A percentile compares a stretch with the other conserved stretches of the same genome.
Evolutionary conservation across 2,797 vertebrate species (phyloP).

Genomic region (Paedocypris micromegethes): DNA sequence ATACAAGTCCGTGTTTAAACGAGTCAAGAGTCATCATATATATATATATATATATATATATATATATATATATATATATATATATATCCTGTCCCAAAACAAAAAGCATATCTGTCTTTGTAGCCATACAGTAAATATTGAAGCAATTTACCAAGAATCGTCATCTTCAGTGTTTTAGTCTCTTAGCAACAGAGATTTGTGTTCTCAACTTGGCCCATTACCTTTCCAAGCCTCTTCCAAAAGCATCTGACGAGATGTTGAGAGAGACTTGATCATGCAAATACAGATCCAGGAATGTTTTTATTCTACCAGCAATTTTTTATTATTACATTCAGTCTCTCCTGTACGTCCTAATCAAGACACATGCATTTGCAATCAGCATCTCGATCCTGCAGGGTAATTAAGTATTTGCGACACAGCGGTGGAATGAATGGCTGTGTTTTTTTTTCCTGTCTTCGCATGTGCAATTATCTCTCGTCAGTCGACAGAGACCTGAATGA

Average conservation of each 20-base stretch:
- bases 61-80: too few species aligned
- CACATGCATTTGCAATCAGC: slow-evolving; percentile 67
- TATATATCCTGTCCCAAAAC: neutral
- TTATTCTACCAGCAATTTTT: slow-evolving; percentile 17
- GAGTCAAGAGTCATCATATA: too few species aligned
- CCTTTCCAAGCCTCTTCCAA: neutral
- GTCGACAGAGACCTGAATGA: slow-evolving; percentile 51
- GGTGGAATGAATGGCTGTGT: slow-evolving; percentile 24
- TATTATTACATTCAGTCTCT: slow-evolving; percentile 17
- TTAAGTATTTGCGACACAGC: slow-evolving; percentile 61
- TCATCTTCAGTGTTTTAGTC: neutral
- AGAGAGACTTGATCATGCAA: slow-evolving; percentile 10
- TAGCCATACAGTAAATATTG: slow-evolving; percentile 8
- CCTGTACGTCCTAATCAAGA: slow-evolving; percentile 65
- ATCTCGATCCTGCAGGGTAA: slow-evolving; percentile 59
- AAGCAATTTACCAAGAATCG: neutral
- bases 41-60: too few species aligned
- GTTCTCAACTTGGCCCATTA: slow-evolving; percentile 17
- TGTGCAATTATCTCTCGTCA: slow-evolving; percentile 43
- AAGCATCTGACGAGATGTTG: neutral
- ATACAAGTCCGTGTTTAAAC: too few species aligned
- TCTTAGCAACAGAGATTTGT: slow-evolving; percentile 18
- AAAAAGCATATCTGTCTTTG: neutral
- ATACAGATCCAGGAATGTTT: neutral
- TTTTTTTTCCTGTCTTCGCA: slow-evolving; percentile 26